Base-by-base conservation (phyloP, 2,113 vertebrate species). In the Lepisosteus osseus region DNA sequence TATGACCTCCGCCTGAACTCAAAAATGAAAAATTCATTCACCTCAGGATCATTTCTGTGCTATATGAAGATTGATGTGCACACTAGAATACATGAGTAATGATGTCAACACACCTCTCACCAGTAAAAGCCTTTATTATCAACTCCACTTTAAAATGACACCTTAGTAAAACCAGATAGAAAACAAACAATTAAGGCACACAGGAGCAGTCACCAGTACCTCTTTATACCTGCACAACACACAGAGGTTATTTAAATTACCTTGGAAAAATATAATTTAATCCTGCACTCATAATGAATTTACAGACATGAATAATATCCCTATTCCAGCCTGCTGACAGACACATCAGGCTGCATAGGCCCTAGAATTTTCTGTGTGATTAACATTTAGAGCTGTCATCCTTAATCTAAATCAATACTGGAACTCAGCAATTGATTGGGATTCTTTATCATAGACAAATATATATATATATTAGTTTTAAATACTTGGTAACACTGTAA, bases 11-110 rank as follows among this genome's bases (percentile, higher is more conserved):
- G 67, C 68, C 82, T 89, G 90, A 91, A 91, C 88, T 82, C 82
- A 70, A 73, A 82, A 82, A 83, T 84, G 82, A 89, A 89, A 88
- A 88, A 88, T 86, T 78, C 84, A 85, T 87, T 88, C 89, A 88
- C 87, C 86, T 91, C 86, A 76, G 82, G 81, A 86, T 85, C 77
- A 75, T 86, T 79, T 81, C 78, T 82, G 83, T 71, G 72, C 78
- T 68, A 66, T 74, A 81, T 76, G 75, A 88, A 89, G 89, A 90
- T 89, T 88, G 88, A 90, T 90, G 88, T 47, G 67, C 72, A 78
- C 76, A 76, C 87, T 83, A 81, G 74, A 83, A 74, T 77, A 73
- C 83, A 82, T 89, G 87, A 92, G 85, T 89, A 86, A 90, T 86
- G 86, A 87, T 86, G 86, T 89, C 87, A 87, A 87, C 84, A 84